Evolutionary conservation across 2,797 vertebrate genomes (phyloP), one percentile per base, ranked within the genome.

Genomic region (Coranthus polyacanthus): DNA sequence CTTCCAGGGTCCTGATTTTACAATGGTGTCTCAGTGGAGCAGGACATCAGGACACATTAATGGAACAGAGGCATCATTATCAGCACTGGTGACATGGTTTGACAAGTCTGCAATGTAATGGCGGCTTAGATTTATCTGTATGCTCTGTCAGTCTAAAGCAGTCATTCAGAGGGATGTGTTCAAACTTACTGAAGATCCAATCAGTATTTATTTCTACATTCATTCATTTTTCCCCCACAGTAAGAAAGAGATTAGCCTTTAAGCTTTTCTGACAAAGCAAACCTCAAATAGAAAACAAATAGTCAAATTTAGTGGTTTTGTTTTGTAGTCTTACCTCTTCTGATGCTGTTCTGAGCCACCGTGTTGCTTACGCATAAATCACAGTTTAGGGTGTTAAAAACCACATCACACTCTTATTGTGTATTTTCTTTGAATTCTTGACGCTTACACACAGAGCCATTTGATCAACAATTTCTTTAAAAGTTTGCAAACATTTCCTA

Each of bases 61-160:
- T 57, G 32, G 54, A 43, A 57, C 54, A 57, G 26, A 57, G 38
- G 39, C 15, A 38, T 41, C 54, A 21, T 52, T 43, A 55, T 57
- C 32, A 24, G 16, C 54, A 32, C 39, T 43, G 24, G 16, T 57
- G 54, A 57, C 54, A 57, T 43, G 39, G 16, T 57, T 32, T 57
- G 39, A 56, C 38, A 17, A 17, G 5, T 11, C 52, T 55, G 20
- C 12, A 26, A 39, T 20, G 16, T 8, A 41, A 55, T 16, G 52
- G 38, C n/a, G n/a, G n/a, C n/a, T n/a, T n/a, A n/a, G n/a, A n/a
- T 11, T 24, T 49, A 12, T 39, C 12, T 6, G 5, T 32, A 1
- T 47, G 41, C 24, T 65, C 9, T 17, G 1, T 8, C 56, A 32
- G 21, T 15, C 10, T 5, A 60, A 44, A 16, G 2, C 16, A 18